Base-by-base conservation (phyloP, 2,797 vertebrate species). In the Dryobates pubescens region DNA sequence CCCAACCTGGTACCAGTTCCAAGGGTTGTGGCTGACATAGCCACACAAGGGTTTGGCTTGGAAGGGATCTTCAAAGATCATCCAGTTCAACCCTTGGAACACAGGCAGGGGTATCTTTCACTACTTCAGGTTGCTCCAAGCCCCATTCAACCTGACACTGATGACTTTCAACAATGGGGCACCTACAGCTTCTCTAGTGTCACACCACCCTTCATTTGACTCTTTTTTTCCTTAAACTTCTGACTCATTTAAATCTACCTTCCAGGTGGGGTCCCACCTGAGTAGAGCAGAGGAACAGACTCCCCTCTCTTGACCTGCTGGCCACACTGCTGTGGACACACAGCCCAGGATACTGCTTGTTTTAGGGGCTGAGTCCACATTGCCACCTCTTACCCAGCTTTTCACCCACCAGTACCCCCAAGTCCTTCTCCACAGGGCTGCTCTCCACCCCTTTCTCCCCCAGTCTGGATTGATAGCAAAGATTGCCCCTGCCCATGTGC, bases 61-160 rank as follows among this genome's bases (percentile, higher is more conserved):
- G 23, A 29, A 69, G 9, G 24, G 47, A 34, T 23, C n/a, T 67
- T 68, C n/a, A 49, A 34, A 51, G 17, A n/a, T 5, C 68, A 62
- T 17, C 41, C 20, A 14, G 6, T 32, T 9, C 49, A 17, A 4
- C 3, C 1, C 13, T 10, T 7, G 12, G 54, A 10, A 4, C 24
- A 4, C 1, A 2, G 4, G 2, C 20, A 30, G 6, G 8, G 58
- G 26, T 14, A 63, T 2, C 12, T 54, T 29, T 27, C 53, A 29
- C 27, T 29, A 54, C 26, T 54, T 54, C 53, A 54, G 53, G 53
- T 29, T 54, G 53, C 53, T 54, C 14, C 26, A 54, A 54, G 26
- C 26, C 53, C 53, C 27, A 54, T 29, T 16, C 53, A 54, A 17
- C 26, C 53, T 54, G 53, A 16, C 53, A 27, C 29, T 54, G 53